Evolutionary conservation across 2,888 invertebrate species (phyloP).

Genomic region (Drosophila pseudotalamancana): DNA sequence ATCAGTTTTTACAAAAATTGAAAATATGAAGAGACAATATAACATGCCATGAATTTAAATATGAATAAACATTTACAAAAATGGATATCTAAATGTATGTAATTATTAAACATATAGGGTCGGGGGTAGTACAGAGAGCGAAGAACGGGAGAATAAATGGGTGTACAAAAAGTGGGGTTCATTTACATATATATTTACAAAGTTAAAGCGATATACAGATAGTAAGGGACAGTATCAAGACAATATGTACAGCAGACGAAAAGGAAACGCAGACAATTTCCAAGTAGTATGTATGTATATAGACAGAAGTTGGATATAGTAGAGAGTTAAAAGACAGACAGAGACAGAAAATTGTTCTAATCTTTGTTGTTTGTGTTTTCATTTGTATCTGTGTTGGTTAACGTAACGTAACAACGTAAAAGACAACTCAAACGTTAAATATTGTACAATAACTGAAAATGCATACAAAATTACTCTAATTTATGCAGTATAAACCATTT

Average conservation of each 20-base stretch:
- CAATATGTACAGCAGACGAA: conserved; percentile 65
- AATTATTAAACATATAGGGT: conserved; percentile 29
- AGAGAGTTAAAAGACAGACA: conserved; percentile 33
- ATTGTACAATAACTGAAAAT: conserved; percentile 52
- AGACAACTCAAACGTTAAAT: conserved; percentile 46
- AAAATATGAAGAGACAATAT: conserved; percentile 29
- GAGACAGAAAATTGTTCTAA: conserved; percentile 33
- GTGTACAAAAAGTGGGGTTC: conserved; percentile 31
- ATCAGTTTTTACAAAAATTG: background rate
- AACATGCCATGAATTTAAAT: conserved; percentile 52
- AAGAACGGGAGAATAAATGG: conserved; percentile 14
- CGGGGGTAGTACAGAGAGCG: conserved; percentile 28
- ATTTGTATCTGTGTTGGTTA: conserved; percentile 44
- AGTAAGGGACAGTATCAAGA: conserved; percentile 41
- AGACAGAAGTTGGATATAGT: conserved; percentile 45
- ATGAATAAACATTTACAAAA: conserved; percentile 39
- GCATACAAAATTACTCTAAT: conserved; percentile 48
- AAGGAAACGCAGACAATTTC: conserved; percentile 49
- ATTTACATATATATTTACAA: conserved; percentile 39
- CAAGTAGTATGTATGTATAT: conserved; percentile 36
- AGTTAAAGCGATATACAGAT: conserved; percentile 45
- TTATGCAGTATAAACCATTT: conserved; percentile 60
- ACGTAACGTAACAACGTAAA: conserved; percentile 59
- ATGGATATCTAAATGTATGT: conserved; percentile 14
- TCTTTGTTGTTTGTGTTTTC: conserved; percentile 14